Evolutionary conservation across 2,888 invertebrate species (phyloP), one percentile per base, ranked within the genome.

Genomic region (Criorhina ranunculi): DNA sequence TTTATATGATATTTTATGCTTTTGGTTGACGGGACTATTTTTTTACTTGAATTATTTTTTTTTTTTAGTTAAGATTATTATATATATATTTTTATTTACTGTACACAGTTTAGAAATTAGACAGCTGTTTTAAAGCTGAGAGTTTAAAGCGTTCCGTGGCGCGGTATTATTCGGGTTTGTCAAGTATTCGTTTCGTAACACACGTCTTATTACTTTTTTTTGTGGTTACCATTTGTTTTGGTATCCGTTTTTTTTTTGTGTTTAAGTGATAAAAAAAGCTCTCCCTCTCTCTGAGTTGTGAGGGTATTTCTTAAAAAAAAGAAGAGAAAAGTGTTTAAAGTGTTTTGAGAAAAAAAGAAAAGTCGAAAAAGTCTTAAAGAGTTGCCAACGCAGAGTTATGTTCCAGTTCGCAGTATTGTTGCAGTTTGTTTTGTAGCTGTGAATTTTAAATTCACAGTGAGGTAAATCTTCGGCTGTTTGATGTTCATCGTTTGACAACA

Each of bases 21-120:
- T 91, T 91, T 91, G 91, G 91, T 91, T 91, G 91, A 91, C 91
- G 91, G 91, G 91, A 91, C 91, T 90, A 89, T 90, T 88, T 89
- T 88, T 88, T 87, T 88, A 86, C 88, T 88, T 88, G 81, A 76
- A 87, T 19, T 62, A 44, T 80, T 77, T 60, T 75, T 79, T 44
- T 80, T 77, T 60, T 75, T 79, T 85, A 79, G 44, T 85, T 77
- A 59, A 87, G 87, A 87, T 87, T 89, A 87, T 88, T 87, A 87
- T 87, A 72, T 76, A 72, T 60, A 51, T 83, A 64, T 44, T 85
- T 86, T 86, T 86, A 80, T 53, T 46, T 33, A 53, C 19, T 83
- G 79, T 83, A 76, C 75, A 80, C 80, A 66, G 46, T 42, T 53
- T 75, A 66, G 75, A 80, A 49, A 24, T 17, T 44, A 19, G 24